A percentile compares a stretch with the other conserved stretches of the same genome.
Conservation (phyloP, 2,888 invertebrate species). For the Dorcus hopei region DNA sequence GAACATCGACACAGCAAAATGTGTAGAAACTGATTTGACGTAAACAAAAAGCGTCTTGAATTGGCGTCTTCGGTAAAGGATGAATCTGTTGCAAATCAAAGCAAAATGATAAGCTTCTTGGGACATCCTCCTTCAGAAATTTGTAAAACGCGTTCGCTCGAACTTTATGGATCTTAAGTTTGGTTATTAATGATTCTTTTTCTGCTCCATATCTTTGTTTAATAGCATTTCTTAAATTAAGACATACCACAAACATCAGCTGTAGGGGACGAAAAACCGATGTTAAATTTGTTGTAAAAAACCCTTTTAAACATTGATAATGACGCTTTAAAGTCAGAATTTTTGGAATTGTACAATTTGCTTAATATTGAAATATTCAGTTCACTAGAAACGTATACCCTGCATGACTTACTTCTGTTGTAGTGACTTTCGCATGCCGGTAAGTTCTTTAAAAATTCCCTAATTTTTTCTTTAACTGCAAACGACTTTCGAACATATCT, state of each 20-base stretch:
- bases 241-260: not conserved
- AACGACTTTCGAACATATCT: not conserved
- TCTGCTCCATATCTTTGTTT: no score
- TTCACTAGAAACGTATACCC: slow-evolving; percentile 7
- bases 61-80: no score
- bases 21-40: no score
- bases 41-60: no score
- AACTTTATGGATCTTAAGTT: no score
- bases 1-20: no score
- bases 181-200: no score
- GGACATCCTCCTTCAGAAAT: no score
- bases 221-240: not conserved
- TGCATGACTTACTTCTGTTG: slow-evolving; percentile 7
- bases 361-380: slow-evolving; percentile 11
- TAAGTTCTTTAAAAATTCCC: slow-evolving; percentile 1
- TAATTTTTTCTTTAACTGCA: slow-evolving; percentile 5
- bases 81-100: no score
- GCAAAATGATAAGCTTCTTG: no score
- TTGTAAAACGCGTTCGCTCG: no score
- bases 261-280: slow-evolving; percentile 5
- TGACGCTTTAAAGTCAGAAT: not conserved
- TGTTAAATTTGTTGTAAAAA: slow-evolving; percentile 12
- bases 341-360: slow-evolving; percentile 9
- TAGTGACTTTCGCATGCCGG: slow-evolving; percentile 8
- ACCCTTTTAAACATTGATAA: slow-evolving; percentile 7